Evolutionary conservation across 2,113 vertebrate species (phyloP).

Genomic region (Micromys minutus): DNA sequence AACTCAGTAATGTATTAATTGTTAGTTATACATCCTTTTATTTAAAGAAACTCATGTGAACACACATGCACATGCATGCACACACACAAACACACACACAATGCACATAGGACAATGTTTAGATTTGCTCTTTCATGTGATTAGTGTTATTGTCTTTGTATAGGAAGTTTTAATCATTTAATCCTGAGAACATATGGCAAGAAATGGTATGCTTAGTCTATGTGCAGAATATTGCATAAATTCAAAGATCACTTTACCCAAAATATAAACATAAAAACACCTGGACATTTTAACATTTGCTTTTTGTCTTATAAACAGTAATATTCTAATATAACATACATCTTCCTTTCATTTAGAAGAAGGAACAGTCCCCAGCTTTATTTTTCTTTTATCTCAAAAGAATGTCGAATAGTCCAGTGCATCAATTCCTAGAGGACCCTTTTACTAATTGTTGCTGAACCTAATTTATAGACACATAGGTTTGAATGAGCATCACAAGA

Average conservation of each 20-base stretch:
- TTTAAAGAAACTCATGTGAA: neutral
- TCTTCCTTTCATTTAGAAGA: neutral
- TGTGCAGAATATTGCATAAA: neutral
- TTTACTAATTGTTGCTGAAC: neutral
- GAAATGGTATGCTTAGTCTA: neutral
- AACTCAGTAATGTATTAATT: neutral
- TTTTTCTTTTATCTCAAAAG: neutral
- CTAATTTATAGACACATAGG: neutral
- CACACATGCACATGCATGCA: neutral
- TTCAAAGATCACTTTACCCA: neutral
- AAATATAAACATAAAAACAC: neutral
- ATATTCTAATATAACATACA: neutral
- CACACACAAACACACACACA: neutral
- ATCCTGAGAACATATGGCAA: neutral
- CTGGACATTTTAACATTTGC: neutral
- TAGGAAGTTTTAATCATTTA: constrained; percentile 13
- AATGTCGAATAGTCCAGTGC: neutral
- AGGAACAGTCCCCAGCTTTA: neutral
- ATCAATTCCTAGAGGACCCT: neutral
- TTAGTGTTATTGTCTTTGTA: neutral
- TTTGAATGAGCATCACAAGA: neutral
- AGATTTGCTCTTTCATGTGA: neutral
- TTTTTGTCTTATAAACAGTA: neutral
- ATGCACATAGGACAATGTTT: neutral
- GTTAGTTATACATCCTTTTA: neutral